Conservation (phyloP, 2,888 invertebrate genomes). For the Rhagonycha lutea region DNA sequence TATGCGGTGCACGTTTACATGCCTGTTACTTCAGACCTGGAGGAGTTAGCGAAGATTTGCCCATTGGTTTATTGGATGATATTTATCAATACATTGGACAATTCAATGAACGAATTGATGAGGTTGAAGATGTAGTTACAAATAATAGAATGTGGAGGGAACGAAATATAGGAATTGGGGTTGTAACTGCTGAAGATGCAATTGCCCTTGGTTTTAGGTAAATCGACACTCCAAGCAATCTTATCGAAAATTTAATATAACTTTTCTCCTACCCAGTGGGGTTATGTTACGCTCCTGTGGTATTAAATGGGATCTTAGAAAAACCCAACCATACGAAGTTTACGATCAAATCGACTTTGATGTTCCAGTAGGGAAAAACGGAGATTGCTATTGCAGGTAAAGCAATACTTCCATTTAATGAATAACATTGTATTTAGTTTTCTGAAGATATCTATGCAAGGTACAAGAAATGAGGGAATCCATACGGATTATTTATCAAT, state of each 20-base stretch:
- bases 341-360: constrained; percentile 85
- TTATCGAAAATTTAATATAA: background rate
- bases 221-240: constrained; percentile 23
- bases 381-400: constrained; percentile 82
- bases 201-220: constrained; percentile 71
- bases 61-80: constrained; percentile 78
- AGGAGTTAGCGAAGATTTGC: constrained; percentile 76
- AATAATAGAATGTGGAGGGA: constrained; percentile 74
- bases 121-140: constrained; percentile 80
- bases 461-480: constrained; percentile 78
- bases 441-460: constrained; percentile 63
- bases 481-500: constrained; percentile 76
- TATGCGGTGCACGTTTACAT: constrained; percentile 83
- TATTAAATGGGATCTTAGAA: constrained; percentile 86
- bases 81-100: constrained; percentile 71
- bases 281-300: constrained; percentile 82
- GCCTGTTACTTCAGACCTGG: constrained; percentile 82
- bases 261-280: constrained; percentile 57
- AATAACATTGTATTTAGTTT: background rate
- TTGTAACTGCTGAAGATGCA: constrained; percentile 75
- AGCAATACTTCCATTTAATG: background rate
- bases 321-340: constrained; percentile 81
- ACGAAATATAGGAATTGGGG: constrained; percentile 75
- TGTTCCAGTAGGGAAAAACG: constrained; percentile 77
- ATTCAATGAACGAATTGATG: constrained; percentile 77